Conservation (phyloP, 2,797 vertebrate genomes). For the Myoxocephalus aenaeus region DNA sequence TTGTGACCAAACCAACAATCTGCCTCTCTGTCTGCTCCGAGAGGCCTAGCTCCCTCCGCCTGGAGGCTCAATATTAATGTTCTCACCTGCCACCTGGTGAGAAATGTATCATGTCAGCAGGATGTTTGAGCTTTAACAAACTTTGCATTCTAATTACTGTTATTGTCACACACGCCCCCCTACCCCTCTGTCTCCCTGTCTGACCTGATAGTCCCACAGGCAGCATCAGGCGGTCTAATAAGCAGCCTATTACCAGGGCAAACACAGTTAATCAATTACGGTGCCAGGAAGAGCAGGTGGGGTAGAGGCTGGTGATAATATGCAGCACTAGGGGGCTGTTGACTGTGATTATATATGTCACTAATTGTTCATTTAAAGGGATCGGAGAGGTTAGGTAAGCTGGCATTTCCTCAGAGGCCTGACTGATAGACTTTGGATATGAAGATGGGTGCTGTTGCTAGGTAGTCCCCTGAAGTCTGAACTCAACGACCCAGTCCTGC, state of each 20-base stretch:
- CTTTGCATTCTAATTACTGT: slow-evolving; percentile 70
- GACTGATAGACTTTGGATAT: slow-evolving; percentile 12
- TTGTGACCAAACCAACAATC: slow-evolving; percentile 52
- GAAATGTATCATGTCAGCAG: slow-evolving; percentile 65
- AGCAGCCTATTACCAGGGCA: slow-evolving; percentile 73
- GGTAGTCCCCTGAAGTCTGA: slow-evolving; percentile 10
- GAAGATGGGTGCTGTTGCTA: slow-evolving; percentile 32
- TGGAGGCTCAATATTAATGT: slow-evolving; percentile 52
- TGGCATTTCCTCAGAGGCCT: slow-evolving; percentile 16
- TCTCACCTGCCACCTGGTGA: slow-evolving; percentile 70
- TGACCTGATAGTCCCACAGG: slow-evolving; percentile 68
- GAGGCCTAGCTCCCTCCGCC: slow-evolving; percentile 44
- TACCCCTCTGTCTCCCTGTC: slow-evolving; percentile 37
- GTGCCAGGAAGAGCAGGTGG: slow-evolving; percentile 65
- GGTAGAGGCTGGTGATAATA: slow-evolving; percentile 54
- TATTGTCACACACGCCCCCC: slow-evolving; percentile 48
- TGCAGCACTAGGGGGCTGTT: slow-evolving; percentile 46
- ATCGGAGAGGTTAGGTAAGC: slow-evolving; percentile 14
- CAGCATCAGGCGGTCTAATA: slow-evolving; percentile 65
- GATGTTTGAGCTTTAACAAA: slow-evolving; percentile 62
- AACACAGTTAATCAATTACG: slow-evolving; percentile 81
- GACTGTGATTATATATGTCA: slow-evolving; percentile 55
- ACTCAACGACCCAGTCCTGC: slow-evolving; percentile 19
- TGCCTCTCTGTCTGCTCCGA: slow-evolving; percentile 52
- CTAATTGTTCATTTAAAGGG: slow-evolving; percentile 57